Evolutionary conservation across 2,888 invertebrate genomes (phyloP).

Genomic region (Papilio protenor): DNA sequence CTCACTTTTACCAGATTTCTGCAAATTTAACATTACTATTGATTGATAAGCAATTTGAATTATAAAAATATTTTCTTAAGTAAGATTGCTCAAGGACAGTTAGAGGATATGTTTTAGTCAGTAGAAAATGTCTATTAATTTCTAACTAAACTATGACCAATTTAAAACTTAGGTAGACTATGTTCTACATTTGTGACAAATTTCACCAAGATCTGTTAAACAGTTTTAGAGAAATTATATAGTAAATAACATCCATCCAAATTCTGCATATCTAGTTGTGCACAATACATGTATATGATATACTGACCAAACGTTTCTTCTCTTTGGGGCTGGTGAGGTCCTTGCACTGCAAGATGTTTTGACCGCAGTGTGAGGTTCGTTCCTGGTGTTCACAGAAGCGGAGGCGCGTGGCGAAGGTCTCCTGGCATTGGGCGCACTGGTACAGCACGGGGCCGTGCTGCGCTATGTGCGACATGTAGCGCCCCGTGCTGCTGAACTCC

Average conservation of each 20-base stretch:
- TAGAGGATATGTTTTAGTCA: too few species aligned
- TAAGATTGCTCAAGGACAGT: too few species aligned
- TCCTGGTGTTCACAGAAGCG: slow-evolving; percentile 84
- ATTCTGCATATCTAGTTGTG: too few species aligned
- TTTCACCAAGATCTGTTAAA: too few species aligned
- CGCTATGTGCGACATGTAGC: slow-evolving; percentile 84
- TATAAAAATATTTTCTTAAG: background rate
- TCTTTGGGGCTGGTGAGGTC: slow-evolving; percentile 27
- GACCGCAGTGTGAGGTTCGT: slow-evolving; percentile 80
- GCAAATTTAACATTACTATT: background rate
- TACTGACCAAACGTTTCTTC: background rate
- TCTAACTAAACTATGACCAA: too few species aligned
- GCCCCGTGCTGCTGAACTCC: slow-evolving; percentile 74
- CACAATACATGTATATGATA: background rate
- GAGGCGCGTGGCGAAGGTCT: slow-evolving; percentile 76
- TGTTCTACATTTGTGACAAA: too few species aligned
- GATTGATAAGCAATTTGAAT: background rate
- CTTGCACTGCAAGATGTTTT: slow-evolving; percentile 61
- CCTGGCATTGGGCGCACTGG: slow-evolving; percentile 83
- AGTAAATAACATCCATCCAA: too few species aligned
- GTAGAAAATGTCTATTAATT: too few species aligned
- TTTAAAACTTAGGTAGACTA: too few species aligned
- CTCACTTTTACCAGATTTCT: slow-evolving; percentile 11
- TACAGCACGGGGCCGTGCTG: slow-evolving; percentile 86
- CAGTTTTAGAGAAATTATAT: too few species aligned